phyloP scores from a whole-genome alignment of 2,888 invertebrate species.

The Perithous albicinctus region DNA sequence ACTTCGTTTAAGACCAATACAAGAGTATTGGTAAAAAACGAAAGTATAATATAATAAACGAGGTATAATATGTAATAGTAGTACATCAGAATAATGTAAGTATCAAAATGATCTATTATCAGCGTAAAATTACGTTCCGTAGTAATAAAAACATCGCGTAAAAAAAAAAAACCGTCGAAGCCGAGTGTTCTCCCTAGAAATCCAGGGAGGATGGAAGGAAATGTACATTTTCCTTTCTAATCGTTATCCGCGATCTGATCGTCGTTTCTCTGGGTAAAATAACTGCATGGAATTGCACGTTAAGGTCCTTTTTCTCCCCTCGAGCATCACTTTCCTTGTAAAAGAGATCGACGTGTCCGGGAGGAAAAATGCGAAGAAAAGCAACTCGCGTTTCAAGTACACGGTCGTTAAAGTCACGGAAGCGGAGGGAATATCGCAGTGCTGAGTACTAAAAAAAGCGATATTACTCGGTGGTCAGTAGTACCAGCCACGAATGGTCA shows the following conservation, averaged over 20 bases:
- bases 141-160: conserved; percentile 8
- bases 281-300: conserved; percentile 8
- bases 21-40: too few relatives aligned
- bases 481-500: conserved; percentile 49
- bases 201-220: neutral
- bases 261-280: neutral
- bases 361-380: conserved; percentile 13
- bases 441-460: conserved; percentile 17
- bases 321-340: neutral
- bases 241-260: conserved; percentile 41
- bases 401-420: conserved; percentile 40
- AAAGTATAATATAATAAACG: too few relatives aligned
- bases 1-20: too few relatives aligned
- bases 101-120: neutral
- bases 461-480: conserved; percentile 35
- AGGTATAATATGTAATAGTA: too few relatives aligned
- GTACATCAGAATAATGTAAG: neutral
- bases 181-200: neutral
- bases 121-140: neutral
- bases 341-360: neutral
- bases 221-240: conserved; percentile 14
- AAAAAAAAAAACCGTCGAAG: neutral
- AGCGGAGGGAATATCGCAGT: conserved; percentile 31
- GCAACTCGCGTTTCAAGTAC: conserved; percentile 4
- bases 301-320: conserved; percentile 5